Evolutionary conservation across 2,113 vertebrate species (phyloP), one percentile per base, ranked within the genome.

Genomic region (Platichthys stellatus): DNA sequence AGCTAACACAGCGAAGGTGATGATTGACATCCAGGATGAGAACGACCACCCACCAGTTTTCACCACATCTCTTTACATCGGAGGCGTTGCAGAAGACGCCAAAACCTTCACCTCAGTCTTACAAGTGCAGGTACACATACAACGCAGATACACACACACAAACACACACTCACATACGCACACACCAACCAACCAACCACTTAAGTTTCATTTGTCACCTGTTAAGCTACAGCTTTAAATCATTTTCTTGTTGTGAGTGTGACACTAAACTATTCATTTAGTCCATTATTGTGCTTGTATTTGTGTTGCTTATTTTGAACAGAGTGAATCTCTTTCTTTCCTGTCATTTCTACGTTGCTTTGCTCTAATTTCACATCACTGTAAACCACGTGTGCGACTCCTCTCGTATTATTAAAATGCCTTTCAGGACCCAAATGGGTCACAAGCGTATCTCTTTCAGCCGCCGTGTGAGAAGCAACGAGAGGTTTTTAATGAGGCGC

Each of bases 51-150:
- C 89, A 0, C 98, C 98, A 1, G 86, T 96, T 53, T 99, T 99
- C 87, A 95, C 93, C 72, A 96, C 92, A 81, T 86, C 95, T n/a
- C 85, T 95, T 43, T 99, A 98, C 88, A 95, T 99, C 35, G 97
- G 96, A 61, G 98, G 98, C 28, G 97, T 99, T 3, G 95, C 97
- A 28, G 98, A 99, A 91, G 97, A 99, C 79, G 95, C 97, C 47
- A 97, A 94, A 91, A 99, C 98, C 56, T 99, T 99, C 94, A 93
- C 97, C 13, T 96, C 97, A 2, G 95, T 99, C 60, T 91, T 99
- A 58, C 94, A 94, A 94, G 97, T 99, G 24, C 95, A 99, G 97
- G 98, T 95, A 90, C 35, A 57, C 12, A 15, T 20, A 21, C 38
- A 51, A 40, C 11, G 63, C n/a, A 20, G 2, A 7, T 24, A 70